A percentile compares a stretch with the other conserved stretches of the same genome.
phyloP scores from a whole-genome alignment of 2,888 invertebrate species.

The Chrysolina americana region DNA sequence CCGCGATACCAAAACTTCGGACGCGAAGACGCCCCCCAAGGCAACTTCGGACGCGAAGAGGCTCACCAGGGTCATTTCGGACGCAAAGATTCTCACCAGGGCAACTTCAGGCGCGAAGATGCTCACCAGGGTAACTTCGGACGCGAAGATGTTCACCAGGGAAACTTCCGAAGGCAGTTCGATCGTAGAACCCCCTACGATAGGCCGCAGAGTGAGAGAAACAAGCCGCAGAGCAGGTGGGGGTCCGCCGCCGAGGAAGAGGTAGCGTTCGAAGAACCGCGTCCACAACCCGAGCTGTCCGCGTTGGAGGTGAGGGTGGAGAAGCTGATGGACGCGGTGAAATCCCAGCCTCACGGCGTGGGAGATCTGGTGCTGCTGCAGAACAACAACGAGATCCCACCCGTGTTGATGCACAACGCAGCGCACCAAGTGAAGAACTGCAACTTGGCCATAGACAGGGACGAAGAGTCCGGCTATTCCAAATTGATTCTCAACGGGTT shows the following conservation, averaged over 20 bases:
- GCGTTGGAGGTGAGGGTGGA: conserved; percentile 46
- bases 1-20: not conserved
- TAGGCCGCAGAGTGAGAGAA: conserved; percentile 27
- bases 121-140: not conserved
- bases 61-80: not conserved
- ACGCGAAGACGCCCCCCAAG: not conserved
- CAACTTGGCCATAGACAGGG: conserved; percentile 37
- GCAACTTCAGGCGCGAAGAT: not conserved
- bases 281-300: conserved; percentile 27
- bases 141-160: not conserved
- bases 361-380: conserved; percentile 45
- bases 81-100: not conserved
- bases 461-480: conserved; percentile 37
- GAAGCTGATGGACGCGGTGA: conserved; percentile 56
- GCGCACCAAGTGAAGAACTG: conserved; percentile 45
- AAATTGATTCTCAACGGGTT: conserved; percentile 38
- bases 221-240: not conserved
- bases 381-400: conserved; percentile 43
- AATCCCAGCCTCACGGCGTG: conserved; percentile 41
- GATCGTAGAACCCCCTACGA: conserved; percentile 38
- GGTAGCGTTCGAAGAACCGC: conserved; percentile 9
- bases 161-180: not conserved
- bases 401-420: conserved; percentile 47
- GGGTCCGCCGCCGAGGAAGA: not conserved
- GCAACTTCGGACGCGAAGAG: not conserved